Evolutionary conservation across 2,888 invertebrate genomes (phyloP).

Genomic region (Caenorhabditis macrosperma): DNA sequence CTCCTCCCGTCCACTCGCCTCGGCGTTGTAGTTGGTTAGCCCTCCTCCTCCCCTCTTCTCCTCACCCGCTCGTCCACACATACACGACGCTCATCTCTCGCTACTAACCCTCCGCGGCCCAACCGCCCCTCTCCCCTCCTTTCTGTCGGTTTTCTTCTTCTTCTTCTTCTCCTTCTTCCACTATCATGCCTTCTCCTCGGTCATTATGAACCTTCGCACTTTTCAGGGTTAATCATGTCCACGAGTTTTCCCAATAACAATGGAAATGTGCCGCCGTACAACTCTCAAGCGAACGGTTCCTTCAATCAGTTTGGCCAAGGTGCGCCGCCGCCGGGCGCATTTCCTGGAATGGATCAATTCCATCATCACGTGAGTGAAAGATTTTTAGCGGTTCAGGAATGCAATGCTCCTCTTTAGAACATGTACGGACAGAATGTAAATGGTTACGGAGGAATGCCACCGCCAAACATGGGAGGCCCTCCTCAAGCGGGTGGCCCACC

Average conservation of each 20-base stretch:
- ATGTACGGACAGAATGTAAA: conserved; percentile 23
- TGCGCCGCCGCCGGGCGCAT: conserved; percentile 17
- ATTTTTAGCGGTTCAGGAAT: background rate
- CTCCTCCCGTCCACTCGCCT: conserved; percentile 43
- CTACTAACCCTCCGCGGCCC: conserved; percentile 48
- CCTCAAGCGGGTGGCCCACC: conserved; percentile 1
- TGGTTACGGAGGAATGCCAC: conserved; percentile 40
- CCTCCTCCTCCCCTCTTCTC: conserved; percentile 30
- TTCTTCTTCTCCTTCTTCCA: conserved; percentile 13
- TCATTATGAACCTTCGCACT: background rate
- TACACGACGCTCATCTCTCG: conserved; percentile 48
- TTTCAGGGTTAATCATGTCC: conserved; percentile 53
- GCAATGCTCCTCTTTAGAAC: conserved; percentile 1
- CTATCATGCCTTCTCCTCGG: conserved; percentile 28
- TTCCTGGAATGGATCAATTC: conserved; percentile 39
- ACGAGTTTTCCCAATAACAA: conserved; percentile 58
- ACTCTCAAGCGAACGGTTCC: conserved; percentile 41
- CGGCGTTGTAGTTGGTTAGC: conserved; percentile 57
- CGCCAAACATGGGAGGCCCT: conserved; percentile 34
- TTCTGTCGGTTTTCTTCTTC: conserved; percentile 11
- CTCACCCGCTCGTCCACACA: conserved; percentile 39
- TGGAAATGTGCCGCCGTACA: conserved; percentile 51
- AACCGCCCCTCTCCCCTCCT: conserved; percentile 22
- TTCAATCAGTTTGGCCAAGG: conserved; percentile 37
- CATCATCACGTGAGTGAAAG: conserved; percentile 10